These are phyloP conservation scores for Polydrusus cervinus DNA, from an alignment of 2,888 invertebrate species.

Conservation along the genomic window DNA sequence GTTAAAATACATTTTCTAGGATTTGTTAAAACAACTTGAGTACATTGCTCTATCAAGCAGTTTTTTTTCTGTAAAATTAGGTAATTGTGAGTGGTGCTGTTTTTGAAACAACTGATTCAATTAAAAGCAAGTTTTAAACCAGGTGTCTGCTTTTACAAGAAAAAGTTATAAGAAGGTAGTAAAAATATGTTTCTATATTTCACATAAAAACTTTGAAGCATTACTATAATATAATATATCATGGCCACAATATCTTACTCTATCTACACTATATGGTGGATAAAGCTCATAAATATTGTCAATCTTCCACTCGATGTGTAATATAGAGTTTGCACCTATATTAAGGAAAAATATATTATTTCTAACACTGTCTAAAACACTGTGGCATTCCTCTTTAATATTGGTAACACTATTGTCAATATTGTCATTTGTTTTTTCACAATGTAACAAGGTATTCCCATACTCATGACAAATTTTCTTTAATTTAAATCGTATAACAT, in stretches of 20 bases:
- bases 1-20: no score
- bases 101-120: no score
- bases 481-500: conserved; percentile 58
- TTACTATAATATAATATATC: conserved; percentile 57
- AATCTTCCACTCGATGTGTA: conserved; percentile 53
- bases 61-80: no score
- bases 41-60: no score
- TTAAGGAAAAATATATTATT: conserved; percentile 55
- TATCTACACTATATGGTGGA: conserved; percentile 57
- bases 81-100: no score
- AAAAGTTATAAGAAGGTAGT: no score
- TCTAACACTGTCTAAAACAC: conserved; percentile 11
- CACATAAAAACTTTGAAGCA: conserved; percentile 52
- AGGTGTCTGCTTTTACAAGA: no score
- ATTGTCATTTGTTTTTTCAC: not conserved
- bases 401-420: not conserved
- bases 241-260: conserved; percentile 45
- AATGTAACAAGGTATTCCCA: conserved; percentile 58
- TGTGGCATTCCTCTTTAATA: not conserved
- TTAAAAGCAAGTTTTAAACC: no score
- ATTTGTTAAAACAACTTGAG: no score
- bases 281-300: conserved; percentile 59
- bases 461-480: conserved; percentile 60
- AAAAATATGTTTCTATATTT: not conserved
- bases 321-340: conserved; percentile 55